Evolutionary conservation across 2,888 invertebrate genomes (phyloP), one percentile per base, ranked within the genome.

Genomic region (Brachyptera putata): DNA sequence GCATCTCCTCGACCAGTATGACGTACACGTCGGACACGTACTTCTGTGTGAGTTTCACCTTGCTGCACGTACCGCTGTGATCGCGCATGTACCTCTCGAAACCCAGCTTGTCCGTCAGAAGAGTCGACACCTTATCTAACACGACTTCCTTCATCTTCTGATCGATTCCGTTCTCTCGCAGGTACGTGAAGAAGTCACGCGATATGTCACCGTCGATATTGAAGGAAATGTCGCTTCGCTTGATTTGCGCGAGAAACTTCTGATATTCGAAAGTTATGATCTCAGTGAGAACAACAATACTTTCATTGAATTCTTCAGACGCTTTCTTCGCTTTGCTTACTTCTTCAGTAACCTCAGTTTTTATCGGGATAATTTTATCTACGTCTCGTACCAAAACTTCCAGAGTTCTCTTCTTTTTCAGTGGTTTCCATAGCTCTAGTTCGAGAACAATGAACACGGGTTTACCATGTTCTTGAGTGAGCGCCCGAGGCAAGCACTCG

Each of bases 381-480:
- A 53, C 21, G 18, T 36, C 13, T 4, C 4, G 14, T 13, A 53
- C 65, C 16, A 75, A 56, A 63, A 75, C 73, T 63, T 74, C 72
- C 3, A 73, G 34, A 13, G 69, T 60, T 61, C 68, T 63, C 61
- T 67, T 66, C 22, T 67, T 65, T 16, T 64, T 63, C 7, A 75
- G 58, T 0, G 75, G 70, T 37, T 69, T 67, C 25, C 69, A 64
- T 18, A 75, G 63, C 64, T 73, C 74, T 11, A 76, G 66, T 67
- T 75, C 74, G 1, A 74, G 60, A 16, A 75, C 63, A 22, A 75
- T 66, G 63, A 75, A 74, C 25, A 74, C 72, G 21, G 69, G 71
- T 56, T 69, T 61, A 9, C 71, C 73, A 9, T 69, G 63, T 59
- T 74, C 73, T 57, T 70, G 69, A 61, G 66, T 72, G 7, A 75